Evolutionary conservation across 2,888 invertebrate species (phyloP).

Genomic region (Nymphalis urticae): DNA sequence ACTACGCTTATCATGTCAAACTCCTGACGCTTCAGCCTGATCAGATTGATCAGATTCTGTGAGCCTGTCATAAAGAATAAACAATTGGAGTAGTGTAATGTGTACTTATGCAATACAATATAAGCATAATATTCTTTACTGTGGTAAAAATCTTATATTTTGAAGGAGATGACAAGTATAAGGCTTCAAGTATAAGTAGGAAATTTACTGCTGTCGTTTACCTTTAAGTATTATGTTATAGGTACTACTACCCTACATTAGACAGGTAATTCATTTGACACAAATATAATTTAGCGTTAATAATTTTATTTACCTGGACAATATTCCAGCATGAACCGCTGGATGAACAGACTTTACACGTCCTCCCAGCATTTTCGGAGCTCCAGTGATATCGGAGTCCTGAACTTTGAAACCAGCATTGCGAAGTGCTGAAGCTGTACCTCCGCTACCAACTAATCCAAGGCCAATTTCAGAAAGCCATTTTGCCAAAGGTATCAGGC

Average conservation of each 20-base stretch:
- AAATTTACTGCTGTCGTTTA: no score
- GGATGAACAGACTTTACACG: slow-evolving; percentile 98
- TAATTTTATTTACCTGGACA: slow-evolving; percentile 77
- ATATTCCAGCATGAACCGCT: slow-evolving; percentile 95
- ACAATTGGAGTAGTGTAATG: background rate
- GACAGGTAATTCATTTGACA: no score
- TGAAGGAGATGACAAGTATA: no score
- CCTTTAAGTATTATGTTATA: no score
- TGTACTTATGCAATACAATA: no score
- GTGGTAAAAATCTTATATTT: no score
- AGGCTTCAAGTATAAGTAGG: no score
- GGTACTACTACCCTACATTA: no score
- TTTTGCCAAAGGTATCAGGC: no score
- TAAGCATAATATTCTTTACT: no score
- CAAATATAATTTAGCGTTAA: no score
- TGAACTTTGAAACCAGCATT: slow-evolving; percentile 90
- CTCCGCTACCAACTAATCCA: slow-evolving; percentile 95
- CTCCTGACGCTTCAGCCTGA: slow-evolving; percentile 88
- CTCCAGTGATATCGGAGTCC: slow-evolving; percentile 96
- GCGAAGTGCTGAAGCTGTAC: slow-evolving; percentile 93
- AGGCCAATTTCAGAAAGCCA: no score
- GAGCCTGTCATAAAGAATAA: slow-evolving; percentile 64
- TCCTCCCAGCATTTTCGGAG: slow-evolving; percentile 98
- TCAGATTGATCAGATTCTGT: slow-evolving; percentile 90
- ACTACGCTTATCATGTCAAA: slow-evolving; percentile 92